Conservation (phyloP, 2,888 invertebrate genomes). For the Epinotia ramella region DNA sequence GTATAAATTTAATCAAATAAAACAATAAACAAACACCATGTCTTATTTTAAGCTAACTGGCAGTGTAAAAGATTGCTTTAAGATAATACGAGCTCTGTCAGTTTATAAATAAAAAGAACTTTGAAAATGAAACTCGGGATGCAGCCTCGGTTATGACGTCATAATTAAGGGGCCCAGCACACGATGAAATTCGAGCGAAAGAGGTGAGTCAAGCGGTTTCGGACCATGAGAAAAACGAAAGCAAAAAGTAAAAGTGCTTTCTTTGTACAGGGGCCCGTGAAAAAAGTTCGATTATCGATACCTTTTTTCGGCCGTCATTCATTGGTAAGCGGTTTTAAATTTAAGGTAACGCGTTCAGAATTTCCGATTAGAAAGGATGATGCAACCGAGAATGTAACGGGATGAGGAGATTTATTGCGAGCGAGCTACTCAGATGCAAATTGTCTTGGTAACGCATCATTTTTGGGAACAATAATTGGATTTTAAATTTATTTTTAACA, state of each 20-base stretch:
- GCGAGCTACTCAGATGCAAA: conserved; percentile 18
- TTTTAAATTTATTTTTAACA: conserved; percentile 32
- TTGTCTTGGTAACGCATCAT: conserved; percentile 35
- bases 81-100: conserved; percentile 67
- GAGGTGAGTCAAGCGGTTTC: conserved; percentile 68
- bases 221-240: conserved; percentile 72
- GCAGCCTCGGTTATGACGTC: conserved; percentile 72
- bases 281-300: conserved; percentile 74
- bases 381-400: conserved; percentile 71
- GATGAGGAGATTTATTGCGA: conserved; percentile 40
- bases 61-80: conserved; percentile 61
- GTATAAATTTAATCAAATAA: conserved; percentile 43
- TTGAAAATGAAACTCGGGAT: conserved; percentile 65
- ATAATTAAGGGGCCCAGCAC: conserved; percentile 74
- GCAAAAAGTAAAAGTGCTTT: conserved; percentile 82
- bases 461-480: conserved; percentile 40
- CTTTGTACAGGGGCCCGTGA: conserved; percentile 76
- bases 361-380: conserved; percentile 77
- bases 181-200: conserved; percentile 62
- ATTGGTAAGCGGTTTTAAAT: conserved; percentile 74
- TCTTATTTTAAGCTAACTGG: conserved; percentile 51
- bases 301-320: conserved; percentile 77
- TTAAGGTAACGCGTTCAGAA: conserved; percentile 73
- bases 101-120: conserved; percentile 69
- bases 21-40: conserved; percentile 45